Base-by-base conservation (phyloP, 2,797 vertebrate species). In the Paratrypauchen microcephalus region DNA sequence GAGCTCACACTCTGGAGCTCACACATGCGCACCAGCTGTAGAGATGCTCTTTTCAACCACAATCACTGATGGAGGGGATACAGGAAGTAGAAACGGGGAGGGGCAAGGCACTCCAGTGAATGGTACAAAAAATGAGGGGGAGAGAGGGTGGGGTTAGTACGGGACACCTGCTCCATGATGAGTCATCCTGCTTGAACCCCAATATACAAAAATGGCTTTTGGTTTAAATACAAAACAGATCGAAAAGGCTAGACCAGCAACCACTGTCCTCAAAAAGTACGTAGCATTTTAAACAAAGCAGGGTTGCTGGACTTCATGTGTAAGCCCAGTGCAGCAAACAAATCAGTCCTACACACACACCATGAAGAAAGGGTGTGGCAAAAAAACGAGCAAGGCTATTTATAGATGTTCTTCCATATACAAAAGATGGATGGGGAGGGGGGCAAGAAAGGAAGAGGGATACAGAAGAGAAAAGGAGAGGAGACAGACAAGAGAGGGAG, bases 371-470 rank as follows among this genome's bases (percentile, higher is more conserved):
- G 86, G 89, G 89, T 81, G 90, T 89, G 89, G 88, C 86, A 77
- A 78, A 76, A 71, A 69, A 84, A n/a, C n/a, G 81, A 81, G 80
- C 75, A 26, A 56, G 57, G 90, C 83, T 92, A 91, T 92, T 91
- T 90, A 89, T 92, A 92, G 87, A 85, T 75, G 75, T 79, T 78
- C 87, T 85, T 88, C 84, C 85, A 88, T 75, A 68, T 81, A 82
- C 82, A 83, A 65, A 71, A 84, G 77, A 74, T 71, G 75, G 80
- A 82, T 54, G 3, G 67, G 69, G n/a, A 19, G 15, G 6, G 12
- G 23, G 11, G 1, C 0, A 16, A 57, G 24, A 26, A 24, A 26
- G 15, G 4, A 26, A 23, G 24, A 57, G 55, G 55, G 23, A 21
- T 4, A 41, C 12, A 50, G 19, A 23, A 21, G n/a, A 54, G 6